A percentile compares a stretch with the other conserved stretches of the same genome.
phyloP scores from a whole-genome alignment of 2,797 vertebrate species.

The Ptychadena robeensis region DNA sequence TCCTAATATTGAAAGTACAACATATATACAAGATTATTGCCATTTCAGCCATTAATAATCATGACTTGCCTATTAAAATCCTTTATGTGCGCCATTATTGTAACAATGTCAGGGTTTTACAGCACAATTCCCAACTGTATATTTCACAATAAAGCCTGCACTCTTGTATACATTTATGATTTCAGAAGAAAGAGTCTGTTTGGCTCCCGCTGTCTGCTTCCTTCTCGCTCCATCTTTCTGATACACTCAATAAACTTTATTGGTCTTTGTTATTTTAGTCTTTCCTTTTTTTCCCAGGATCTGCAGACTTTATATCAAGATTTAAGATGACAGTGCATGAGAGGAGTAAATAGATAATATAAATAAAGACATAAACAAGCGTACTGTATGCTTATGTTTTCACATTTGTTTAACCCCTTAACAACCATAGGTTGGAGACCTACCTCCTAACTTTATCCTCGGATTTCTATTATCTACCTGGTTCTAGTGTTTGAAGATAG shows the following conservation, averaged over 20 bases:
- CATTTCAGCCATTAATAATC: neutral
- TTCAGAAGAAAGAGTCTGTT: neutral
- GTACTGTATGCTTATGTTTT: neutral
- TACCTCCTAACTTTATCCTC: no score
- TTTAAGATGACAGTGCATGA: neutral
- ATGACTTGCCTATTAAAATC: neutral
- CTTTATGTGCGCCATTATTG: neutral
- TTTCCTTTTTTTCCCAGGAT: neutral
- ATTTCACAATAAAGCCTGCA: conserved; percentile 7
- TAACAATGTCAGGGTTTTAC: neutral
- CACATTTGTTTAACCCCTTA: neutral
- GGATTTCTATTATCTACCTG: neutral
- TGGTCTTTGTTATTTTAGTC: conserved; percentile 7
- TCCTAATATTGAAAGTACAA: neutral
- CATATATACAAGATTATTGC: neutral
- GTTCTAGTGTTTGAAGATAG: neutral
- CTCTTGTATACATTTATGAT: neutral
- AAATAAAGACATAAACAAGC: neutral
- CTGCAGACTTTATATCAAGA: conserved; percentile 2
- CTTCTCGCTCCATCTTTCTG: conserved; percentile 1
- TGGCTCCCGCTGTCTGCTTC: conserved; percentile 13
- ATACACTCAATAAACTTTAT: conserved; percentile 10
- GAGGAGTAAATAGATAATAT: conserved; percentile 1
- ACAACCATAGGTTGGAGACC: neutral
- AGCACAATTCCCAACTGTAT: neutral